These are phyloP conservation scores for Schrankia costaestrigalis DNA, from an alignment of 2,888 invertebrate species.

Conservation along the genomic window DNA sequence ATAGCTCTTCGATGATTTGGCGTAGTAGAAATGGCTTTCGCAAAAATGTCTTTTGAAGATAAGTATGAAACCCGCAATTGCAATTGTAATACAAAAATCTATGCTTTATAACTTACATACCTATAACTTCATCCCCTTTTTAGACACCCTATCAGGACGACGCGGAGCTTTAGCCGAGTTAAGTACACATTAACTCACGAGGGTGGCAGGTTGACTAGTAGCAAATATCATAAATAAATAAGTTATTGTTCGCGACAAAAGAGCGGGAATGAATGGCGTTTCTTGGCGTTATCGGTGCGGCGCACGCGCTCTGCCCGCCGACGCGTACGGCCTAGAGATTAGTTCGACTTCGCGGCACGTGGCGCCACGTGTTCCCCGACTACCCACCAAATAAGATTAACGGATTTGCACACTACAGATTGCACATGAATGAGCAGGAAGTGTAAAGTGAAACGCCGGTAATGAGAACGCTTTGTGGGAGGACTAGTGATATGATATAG, in stretches of 20 bases:
- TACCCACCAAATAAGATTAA: conserved; percentile 78
- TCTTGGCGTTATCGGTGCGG: conserved; percentile 73
- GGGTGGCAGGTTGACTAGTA: conserved; percentile 74
- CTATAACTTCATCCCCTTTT: conserved; percentile 24
- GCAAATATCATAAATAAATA: conserved; percentile 80
- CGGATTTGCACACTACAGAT: conserved; percentile 81
- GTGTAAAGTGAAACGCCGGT: conserved; percentile 79
- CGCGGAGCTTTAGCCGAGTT: conserved; percentile 43
- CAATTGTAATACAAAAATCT: background rate
- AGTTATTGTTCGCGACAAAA: conserved; percentile 77
- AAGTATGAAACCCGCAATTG: too few species aligned
- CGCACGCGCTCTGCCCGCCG: conserved; percentile 72
- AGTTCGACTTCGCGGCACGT: conserved; percentile 76
- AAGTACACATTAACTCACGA: conserved; percentile 57
- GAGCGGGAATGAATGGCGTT: conserved; percentile 77
- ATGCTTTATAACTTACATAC: conserved; percentile 9
- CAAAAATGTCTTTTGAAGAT: too few species aligned
- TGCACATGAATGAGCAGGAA: conserved; percentile 79
- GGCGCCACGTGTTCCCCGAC: conserved; percentile 71
- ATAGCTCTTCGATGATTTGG: too few species aligned
- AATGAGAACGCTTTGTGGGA: conserved; percentile 73
- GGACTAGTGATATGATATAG: conserved; percentile 45
- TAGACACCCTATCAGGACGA: conserved; percentile 29
- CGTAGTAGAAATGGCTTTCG: too few species aligned
- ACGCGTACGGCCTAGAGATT: conserved; percentile 75